Base-by-base conservation (phyloP, 2,113 vertebrate genomes). In the Cyanoliseus patagonus region DNA sequence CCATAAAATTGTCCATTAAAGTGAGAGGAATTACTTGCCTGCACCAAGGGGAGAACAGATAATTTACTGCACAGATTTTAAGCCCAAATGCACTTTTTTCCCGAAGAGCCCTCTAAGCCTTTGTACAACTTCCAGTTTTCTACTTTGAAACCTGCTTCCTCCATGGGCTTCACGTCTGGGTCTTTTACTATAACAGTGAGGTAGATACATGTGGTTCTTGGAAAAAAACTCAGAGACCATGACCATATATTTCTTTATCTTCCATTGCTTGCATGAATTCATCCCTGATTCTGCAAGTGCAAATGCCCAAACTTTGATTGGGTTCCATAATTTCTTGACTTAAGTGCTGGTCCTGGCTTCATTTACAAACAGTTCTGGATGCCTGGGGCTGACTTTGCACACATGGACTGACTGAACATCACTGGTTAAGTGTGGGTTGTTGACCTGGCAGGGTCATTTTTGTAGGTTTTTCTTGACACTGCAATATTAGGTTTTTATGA, bases 1-100 rank as follows among this genome's bases (percentile, higher is more conserved):
- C 97, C 95, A 97, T 97, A 97, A 97, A 97, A 97, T 96, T 92
- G 90, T 95, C 96, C 96, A 97, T 97, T 97, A 97, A 97, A 96
- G 97, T 91, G 94, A 96, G 92, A 97, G 92, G 88, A 95, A 97
- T 97, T 96, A 93, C 94, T 96, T 97, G 96, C 93, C 81, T 96
- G 83, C 73, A 96, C 91, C 69, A 87, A 92, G 92, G 95, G 93
- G 88, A 96, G 84, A 94, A 91, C 35, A 89, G 86, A 95, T 97
- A 94, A 97, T 97, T 97, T 95, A 91, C 93, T 94, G 91, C 81
- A 88, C 15, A 79, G 88, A 89, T 94, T 95, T 94, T 96, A 88
- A 97, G 59, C 72, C 89, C 88, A 96, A 96, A 95, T 61, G 35
- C 63, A 63, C 64, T 67, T 85, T 80, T 52, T 39, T 1, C 51